Base-by-base conservation (phyloP, 2,797 vertebrate species). In the Pygocentrus nattereri region DNA sequence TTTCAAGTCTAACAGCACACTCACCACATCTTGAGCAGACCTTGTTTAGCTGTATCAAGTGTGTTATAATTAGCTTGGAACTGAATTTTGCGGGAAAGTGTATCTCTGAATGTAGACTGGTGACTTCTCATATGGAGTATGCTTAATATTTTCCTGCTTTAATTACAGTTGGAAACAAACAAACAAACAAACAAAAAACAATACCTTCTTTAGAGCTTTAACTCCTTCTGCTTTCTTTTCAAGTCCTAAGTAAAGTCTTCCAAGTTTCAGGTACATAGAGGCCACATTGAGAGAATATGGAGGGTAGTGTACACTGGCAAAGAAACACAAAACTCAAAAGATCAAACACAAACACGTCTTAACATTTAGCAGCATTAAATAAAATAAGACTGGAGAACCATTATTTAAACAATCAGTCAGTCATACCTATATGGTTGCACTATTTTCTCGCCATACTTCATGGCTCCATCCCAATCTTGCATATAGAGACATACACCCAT, bases 401-500 rank as follows among this genome's bases (percentile, higher is more conserved):
- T 4, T 10, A n/a, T 0, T 16, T 13, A 72, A 16, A 79, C 15
- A n/a, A 50, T 52, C 25, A 74, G 21, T 25, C 18, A n/a, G 15
- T 25, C 18, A 16, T 92, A 99, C 98, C 97, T 98, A 90, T 99
- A 99, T 0, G 97, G 98, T 25, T 95, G 95, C 87, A 98, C 93
- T 82, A 99, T 97, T 90, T 98, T 99, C 93, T 97, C 96, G 4
- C 98, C 98, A 0, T 98, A 98, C 58, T 92, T 94, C 91, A 99
- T 95, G 0, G 98, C 97, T 54, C 96, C 96, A 2, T 99, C 97
- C 97, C 97, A 99, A 90, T 99, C 97, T 88, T 99, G 97, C 95
- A 96, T 94, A 13, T 98, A 99, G n/a, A 99, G 94, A 85, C 98
- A 99, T 75, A 99, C 96, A 0, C 98, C 98, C 98, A 99, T 99